Percentiles rank a stretch among this genome's conserved stretches.
Evolutionary conservation across 2,797 vertebrate genomes (phyloP).

Genomic region (Manis javanica): DNA sequence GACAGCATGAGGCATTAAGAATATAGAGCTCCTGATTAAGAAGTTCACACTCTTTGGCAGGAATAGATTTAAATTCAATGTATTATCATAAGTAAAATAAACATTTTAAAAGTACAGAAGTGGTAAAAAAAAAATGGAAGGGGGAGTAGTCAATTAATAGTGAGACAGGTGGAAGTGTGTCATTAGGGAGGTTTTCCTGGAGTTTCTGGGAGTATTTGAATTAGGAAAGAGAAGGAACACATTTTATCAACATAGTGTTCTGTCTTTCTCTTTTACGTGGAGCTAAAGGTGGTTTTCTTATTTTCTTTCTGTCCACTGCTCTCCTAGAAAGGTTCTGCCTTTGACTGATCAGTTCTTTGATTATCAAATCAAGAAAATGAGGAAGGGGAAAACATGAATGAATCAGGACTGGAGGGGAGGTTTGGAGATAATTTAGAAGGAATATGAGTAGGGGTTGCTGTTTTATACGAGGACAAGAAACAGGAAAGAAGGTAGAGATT

Average conservation of each 20-base stretch:
- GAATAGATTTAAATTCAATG: neutral
- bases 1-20: neutral
- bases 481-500: neutral
- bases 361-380: neutral
- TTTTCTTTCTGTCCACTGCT: neutral
- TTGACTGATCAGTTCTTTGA: neutral
- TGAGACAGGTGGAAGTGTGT: neutral
- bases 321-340: neutral
- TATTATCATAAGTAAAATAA: neutral
- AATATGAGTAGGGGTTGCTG: neutral
- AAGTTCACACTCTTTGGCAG: neutral
- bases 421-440: neutral
- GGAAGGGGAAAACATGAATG: neutral
- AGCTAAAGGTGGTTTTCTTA: neutral
- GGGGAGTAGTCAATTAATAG: neutral
- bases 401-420: neutral
- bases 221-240: neutral
- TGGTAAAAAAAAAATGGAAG: neutral
- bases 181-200: neutral
- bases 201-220: neutral
- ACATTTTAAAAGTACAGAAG: neutral
- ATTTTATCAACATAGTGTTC: neutral
- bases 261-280: neutral
- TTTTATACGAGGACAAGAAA: neutral
- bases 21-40: neutral